These are phyloP conservation scores for Tipula confusa DNA, from an alignment of 2,888 invertebrate species.

Conservation along the genomic window DNA sequence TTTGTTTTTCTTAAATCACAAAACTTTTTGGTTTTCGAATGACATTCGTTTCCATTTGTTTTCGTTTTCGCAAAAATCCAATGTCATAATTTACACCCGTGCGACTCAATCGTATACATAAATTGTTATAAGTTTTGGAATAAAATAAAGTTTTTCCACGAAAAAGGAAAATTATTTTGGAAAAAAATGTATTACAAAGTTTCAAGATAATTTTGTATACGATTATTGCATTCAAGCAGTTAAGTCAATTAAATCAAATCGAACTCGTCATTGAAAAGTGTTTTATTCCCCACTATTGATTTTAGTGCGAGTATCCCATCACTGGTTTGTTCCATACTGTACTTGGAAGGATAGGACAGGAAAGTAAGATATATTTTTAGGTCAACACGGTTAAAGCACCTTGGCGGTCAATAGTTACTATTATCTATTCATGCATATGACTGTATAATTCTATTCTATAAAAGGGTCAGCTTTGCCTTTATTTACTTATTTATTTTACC, in stretches of 20 bases:
- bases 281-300: too few relatives aligned
- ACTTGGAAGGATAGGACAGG: too few relatives aligned
- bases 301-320: too few relatives aligned
- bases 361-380: too few relatives aligned
- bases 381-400: too few relatives aligned
- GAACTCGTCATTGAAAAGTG: too few relatives aligned
- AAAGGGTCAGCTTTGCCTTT: too few relatives aligned
- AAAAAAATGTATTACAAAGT: background rate
- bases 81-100: constrained; percentile 9
- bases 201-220: background rate
- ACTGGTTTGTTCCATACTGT: too few relatives aligned
- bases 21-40: background rate
- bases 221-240: background rate
- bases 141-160: background rate
- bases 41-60: background rate
- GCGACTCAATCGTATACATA: background rate
- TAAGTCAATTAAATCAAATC: constrained; percentile 25
- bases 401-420: too few relatives aligned
- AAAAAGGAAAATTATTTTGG: background rate
- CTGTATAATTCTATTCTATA: too few relatives aligned
- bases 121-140: background rate
- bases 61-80: background rate
- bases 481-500: too few relatives aligned
- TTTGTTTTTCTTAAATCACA: background rate
- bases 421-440: too few relatives aligned